Evolutionary conservation across 2,797 vertebrate species (phyloP).

Genomic region (Microchirus variegatus): DNA sequence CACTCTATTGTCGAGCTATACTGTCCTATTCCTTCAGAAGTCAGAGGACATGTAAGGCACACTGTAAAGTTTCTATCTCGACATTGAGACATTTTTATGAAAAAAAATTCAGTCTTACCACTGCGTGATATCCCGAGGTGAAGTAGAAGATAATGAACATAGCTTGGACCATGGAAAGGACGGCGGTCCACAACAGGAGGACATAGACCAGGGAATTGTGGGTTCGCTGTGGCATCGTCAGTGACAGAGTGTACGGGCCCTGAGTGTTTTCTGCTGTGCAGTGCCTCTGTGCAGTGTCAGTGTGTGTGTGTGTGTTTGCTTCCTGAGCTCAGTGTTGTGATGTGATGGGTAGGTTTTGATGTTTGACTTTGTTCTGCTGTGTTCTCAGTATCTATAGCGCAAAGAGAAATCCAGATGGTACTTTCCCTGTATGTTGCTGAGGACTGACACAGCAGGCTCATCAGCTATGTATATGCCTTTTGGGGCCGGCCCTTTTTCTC

Average conservation of each 20-base stretch:
- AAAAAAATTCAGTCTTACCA: conserved; percentile 56
- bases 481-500: conserved; percentile 61
- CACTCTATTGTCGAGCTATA: neutral
- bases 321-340: conserved; percentile 68
- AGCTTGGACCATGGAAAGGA: conserved; percentile 68
- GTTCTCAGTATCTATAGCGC: conserved; percentile 35
- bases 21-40: neutral
- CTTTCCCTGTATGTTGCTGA: conserved; percentile 61
- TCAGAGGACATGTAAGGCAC: neutral
- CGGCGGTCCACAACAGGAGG: conserved; percentile 71
- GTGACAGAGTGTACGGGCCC: conserved; percentile 38
- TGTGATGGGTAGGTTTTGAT: conserved; percentile 45
- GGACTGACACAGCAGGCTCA: conserved; percentile 26
- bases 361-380: conserved; percentile 21
- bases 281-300: neutral
- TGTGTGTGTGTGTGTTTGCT: conserved; percentile 40
- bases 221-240: conserved; percentile 66
- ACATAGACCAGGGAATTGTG: conserved; percentile 50
- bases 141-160: conserved; percentile 63
- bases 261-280: conserved; percentile 66
- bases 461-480: conserved; percentile 20
- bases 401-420: conserved; percentile 63
- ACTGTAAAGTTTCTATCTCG: neutral
- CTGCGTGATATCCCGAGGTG: conserved; percentile 31
- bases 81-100: neutral